Base-by-base conservation (phyloP, 2,888 invertebrate genomes). In the Polietes domitor region DNA sequence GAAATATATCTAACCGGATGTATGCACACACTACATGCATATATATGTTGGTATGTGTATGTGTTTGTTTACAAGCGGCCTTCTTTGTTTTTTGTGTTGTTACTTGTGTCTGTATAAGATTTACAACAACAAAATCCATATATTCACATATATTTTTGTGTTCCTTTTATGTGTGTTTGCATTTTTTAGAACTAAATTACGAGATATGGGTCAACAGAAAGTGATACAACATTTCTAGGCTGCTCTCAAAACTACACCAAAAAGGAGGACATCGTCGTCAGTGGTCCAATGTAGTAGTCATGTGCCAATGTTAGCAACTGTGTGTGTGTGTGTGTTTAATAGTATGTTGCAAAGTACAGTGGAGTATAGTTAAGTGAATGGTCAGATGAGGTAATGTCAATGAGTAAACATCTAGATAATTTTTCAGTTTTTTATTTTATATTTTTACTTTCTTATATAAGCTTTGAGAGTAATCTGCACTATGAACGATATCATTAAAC, bases 181-280 rank as follows among this genome's bases (percentile, higher is more conserved):
- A 28, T 77, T 7, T 50, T 80, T 80, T 80, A 80, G 77, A 65
- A 75, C 77, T 63, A 83, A 80, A 77, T 83, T 74, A 65, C 41
- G 21, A 68, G 37, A 78, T 84, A 84, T 81, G 83, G 83, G 83
- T 84, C 83, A 84, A 81, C 77, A 65, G 83, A 84, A 80, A 84
- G 83, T 84, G 83, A 80, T 84, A 78, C 47, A 26, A 47, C 32
- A 68, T 55, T 37, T 73, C 21, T 15, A 21, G 47, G 50, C 70
- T 43, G 21, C n/a, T 58, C 37, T 47, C 12, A 37, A 61, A 43
- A 41, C 24, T 3, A 65, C 65, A 41, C 1, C 41, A 19, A 68
- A 68, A 68, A 68, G 68, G 68, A 68, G 68, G 41, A 68, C 68
- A 68, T 12, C 37, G 6, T 68, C 68, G 2, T 63, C 43, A 43